Percentiles rank a stretch among this genome's conserved stretches.
phyloP scores from a whole-genome alignment of 2,888 invertebrate genomes.

The Cybosia mesomella region DNA sequence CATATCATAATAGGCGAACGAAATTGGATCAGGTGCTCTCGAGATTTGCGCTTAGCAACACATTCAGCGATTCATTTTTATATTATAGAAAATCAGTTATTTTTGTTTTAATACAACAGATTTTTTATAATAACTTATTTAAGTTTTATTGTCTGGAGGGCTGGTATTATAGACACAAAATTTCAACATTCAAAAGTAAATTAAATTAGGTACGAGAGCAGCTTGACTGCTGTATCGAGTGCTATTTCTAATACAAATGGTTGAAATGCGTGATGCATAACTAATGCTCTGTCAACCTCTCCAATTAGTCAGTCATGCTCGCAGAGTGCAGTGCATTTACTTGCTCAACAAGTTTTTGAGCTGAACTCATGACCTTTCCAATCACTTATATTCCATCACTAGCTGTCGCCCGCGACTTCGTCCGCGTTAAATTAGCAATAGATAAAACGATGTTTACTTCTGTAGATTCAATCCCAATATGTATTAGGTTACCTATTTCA shows the following conservation, averaged over 20 bases:
- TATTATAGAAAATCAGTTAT: too few relatives aligned
- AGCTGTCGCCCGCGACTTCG: too few relatives aligned
- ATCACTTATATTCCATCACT: constrained; percentile 6
- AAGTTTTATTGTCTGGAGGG: neutral
- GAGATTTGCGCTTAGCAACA: too few relatives aligned
- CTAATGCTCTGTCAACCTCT: constrained; percentile 48
- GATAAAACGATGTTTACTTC: too few relatives aligned
- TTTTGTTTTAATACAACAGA: too few relatives aligned
- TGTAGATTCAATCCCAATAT: too few relatives aligned
- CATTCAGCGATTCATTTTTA: too few relatives aligned
- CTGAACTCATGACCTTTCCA: constrained; percentile 34
- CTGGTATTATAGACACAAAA: neutral
- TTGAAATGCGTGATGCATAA: constrained; percentile 46
- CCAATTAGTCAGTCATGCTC: constrained; percentile 41
- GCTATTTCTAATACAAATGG: constrained; percentile 29
- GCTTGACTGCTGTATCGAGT: constrained; percentile 27
- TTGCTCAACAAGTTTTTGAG: constrained; percentile 37
- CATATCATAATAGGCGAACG: too few relatives aligned
- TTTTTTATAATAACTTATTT: too few relatives aligned
- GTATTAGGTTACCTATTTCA: too few relatives aligned
- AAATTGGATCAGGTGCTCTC: too few relatives aligned
- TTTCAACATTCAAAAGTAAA: neutral
- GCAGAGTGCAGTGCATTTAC: constrained; percentile 26
- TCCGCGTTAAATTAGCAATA: too few relatives aligned
- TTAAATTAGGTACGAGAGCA: neutral